Evolutionary conservation across 2,113 vertebrate genomes (phyloP).

Genomic region (Rana temporaria): DNA sequence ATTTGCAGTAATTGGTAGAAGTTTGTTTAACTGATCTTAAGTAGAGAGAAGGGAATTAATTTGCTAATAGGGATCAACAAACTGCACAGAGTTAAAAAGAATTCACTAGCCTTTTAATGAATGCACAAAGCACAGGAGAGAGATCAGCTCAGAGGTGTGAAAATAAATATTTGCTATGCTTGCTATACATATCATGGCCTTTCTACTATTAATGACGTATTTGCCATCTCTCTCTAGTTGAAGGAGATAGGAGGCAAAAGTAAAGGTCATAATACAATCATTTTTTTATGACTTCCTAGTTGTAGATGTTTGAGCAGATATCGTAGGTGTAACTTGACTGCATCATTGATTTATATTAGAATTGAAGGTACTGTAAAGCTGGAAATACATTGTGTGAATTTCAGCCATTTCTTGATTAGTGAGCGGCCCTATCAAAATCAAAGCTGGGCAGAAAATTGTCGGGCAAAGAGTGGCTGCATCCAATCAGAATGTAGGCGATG

Average conservation of each 20-base stretch:
- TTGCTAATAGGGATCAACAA: conserved; percentile 40
- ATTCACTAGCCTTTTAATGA: conserved; percentile 40
- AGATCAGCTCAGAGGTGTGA: conserved; percentile 39
- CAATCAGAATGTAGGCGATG: too few relatives aligned
- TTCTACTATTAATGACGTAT: conserved; percentile 13
- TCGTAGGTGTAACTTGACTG: too few relatives aligned
- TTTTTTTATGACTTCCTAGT: too few relatives aligned
- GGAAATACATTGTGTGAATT: too few relatives aligned
- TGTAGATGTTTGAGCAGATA: too few relatives aligned
- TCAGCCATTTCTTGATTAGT: too few relatives aligned
- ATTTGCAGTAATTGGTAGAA: conserved; percentile 31
- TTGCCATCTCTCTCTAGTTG: not conserved
- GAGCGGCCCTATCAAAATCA: too few relatives aligned
- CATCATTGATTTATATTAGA: too few relatives aligned
- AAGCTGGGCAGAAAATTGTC: too few relatives aligned
- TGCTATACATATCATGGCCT: conserved; percentile 25
- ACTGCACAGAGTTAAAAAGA: conserved; percentile 5
- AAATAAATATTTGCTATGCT: conserved; percentile 49
- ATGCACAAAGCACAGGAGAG: conserved; percentile 11
- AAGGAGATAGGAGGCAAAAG: not conserved
- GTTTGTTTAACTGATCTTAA: conserved; percentile 40
- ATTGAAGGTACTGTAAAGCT: too few relatives aligned
- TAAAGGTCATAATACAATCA: too few relatives aligned
- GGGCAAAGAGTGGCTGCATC: too few relatives aligned
- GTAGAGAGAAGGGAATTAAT: conserved; percentile 42